Evolutionary conservation across 2,113 vertebrate species (phyloP).

Genomic region (Hippocampus guttulatus): DNA sequence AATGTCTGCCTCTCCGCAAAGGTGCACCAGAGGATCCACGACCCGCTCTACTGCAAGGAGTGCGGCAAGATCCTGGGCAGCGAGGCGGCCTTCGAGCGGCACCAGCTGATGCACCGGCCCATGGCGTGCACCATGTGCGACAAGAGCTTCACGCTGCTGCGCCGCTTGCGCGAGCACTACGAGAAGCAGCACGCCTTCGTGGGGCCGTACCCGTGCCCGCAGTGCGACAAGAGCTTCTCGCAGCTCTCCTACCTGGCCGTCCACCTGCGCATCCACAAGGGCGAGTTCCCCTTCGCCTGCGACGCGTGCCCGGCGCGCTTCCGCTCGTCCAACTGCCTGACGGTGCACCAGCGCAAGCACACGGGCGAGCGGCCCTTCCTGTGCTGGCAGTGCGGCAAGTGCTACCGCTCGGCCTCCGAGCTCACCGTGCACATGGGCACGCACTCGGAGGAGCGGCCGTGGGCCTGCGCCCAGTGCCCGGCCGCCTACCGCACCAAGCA

Average conservation of each 20-base stretch:
- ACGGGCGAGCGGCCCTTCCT: slow-evolving; percentile 69
- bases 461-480: slow-evolving; percentile 59
- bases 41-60: slow-evolving; percentile 69
- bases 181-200: slow-evolving; percentile 63
- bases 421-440: slow-evolving; percentile 70
- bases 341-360: slow-evolving; percentile 65
- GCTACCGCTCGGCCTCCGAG: slow-evolving; percentile 66
- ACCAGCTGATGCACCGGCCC: slow-evolving; percentile 67
- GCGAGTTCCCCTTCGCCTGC: slow-evolving; percentile 64
- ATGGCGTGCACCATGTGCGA: slow-evolving; percentile 69
- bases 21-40: slow-evolving; percentile 66
- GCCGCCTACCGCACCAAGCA: slow-evolving; percentile 64
- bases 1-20: not conserved
- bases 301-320: slow-evolving; percentile 61
- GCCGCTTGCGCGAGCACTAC: slow-evolving; percentile 65
- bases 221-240: slow-evolving; percentile 62
- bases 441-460: slow-evolving; percentile 63
- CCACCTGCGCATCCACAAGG: slow-evolving; percentile 67
- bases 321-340: slow-evolving; percentile 65
- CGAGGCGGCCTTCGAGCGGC: slow-evolving; percentile 57
- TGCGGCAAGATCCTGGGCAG: slow-evolving; percentile 65
- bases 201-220: slow-evolving; percentile 55
- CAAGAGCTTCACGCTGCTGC: slow-evolving; percentile 60
- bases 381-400: slow-evolving; percentile 71
- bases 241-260: slow-evolving; percentile 68